Evolutionary conservation across 2,113 vertebrate species (phyloP), one percentile per base, ranked within the genome.

Genomic region (Nothocercus julius): DNA sequence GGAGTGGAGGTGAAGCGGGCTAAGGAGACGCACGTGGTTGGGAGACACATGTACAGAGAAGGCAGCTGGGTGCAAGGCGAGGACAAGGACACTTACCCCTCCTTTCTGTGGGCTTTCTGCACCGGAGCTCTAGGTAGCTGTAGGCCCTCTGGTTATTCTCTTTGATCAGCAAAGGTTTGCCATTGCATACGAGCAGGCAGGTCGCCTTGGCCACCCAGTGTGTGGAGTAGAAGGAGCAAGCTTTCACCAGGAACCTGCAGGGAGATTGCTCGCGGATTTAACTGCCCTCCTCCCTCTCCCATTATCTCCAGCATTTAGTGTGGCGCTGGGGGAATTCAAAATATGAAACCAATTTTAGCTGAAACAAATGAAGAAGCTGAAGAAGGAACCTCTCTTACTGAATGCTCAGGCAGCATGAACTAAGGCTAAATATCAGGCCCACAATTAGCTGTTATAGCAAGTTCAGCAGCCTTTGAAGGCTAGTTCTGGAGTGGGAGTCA

Each of bases 241-340:
- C 88, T 95, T 97, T 98, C 72, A 98, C 97, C 67, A 96, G 94
- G 45, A 98, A 82, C 82, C 98, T 98, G 93, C 13, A 66, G 96
- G 42, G 53, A 81, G 14, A 74, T 63, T 32, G 44, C 6, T 40
- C 28, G 8, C 0, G 3, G 82, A 63, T 89, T 82, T 94, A 36
- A 59, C 22, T 42, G 32, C 28, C 32, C 45, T 68, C n/a, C 45
- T 78, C 30, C 69, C 30, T 4, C 3, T 21, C 28, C 54, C 30
- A 11, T 63, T 42, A 53, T 30, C 49, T n/a, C 54, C 45, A 64
- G 30, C 9, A 7, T 18, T 24, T 80, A 67, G 49, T 0, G 0
- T 30, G 22, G 61, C 61, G 72, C 12, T 22, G 25, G 30, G 15
- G 25, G 14, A 49, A 32, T 78, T 72, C 45, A 68, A 67, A 75